phyloP scores from a whole-genome alignment of 2,797 vertebrate genomes.

The Tympanoctomys barrerae region DNA sequence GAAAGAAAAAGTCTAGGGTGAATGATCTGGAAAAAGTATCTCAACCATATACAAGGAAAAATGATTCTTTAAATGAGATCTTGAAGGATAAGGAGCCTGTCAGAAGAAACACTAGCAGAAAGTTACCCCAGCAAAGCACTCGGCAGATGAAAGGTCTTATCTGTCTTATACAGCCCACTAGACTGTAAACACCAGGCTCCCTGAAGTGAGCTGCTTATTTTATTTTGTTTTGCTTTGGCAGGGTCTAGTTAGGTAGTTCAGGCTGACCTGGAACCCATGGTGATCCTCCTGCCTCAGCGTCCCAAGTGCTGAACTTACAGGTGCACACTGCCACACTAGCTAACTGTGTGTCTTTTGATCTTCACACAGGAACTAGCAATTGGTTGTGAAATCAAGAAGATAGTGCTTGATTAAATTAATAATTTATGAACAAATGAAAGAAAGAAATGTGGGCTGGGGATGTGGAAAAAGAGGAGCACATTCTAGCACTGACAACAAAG shows the following conservation, averaged over 20 bases:
- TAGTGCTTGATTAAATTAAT: conserved; percentile 52
- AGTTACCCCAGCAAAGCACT: not conserved
- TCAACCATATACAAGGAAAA: conserved; percentile 21
- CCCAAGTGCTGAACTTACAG: not conserved
- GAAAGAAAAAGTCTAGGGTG: not conserved
- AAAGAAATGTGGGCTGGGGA: not conserved
- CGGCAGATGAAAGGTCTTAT: not conserved
- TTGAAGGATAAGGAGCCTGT: not conserved
- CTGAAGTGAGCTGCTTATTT: not conserved
- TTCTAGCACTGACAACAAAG: not conserved
- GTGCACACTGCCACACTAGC: not conserved
- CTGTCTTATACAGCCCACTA: not conserved
- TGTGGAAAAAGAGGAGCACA: not conserved
- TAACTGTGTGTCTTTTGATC: conserved; percentile 8
- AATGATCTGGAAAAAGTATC: conserved; percentile 2
- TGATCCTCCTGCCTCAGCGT: not conserved
- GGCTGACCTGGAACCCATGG: not conserved
- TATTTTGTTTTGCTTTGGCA: not conserved
- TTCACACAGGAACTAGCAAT: not conserved
- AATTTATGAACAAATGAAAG: conserved; percentile 43
- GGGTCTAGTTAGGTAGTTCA: not conserved
- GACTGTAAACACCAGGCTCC: not conserved
- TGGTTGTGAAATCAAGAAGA: conserved; percentile 1
- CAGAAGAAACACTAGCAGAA: not conserved
- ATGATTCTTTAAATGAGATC: conserved; percentile 28